Conservation (phyloP, 2,797 vertebrate species). For the Enteromius fasciolatus region DNA sequence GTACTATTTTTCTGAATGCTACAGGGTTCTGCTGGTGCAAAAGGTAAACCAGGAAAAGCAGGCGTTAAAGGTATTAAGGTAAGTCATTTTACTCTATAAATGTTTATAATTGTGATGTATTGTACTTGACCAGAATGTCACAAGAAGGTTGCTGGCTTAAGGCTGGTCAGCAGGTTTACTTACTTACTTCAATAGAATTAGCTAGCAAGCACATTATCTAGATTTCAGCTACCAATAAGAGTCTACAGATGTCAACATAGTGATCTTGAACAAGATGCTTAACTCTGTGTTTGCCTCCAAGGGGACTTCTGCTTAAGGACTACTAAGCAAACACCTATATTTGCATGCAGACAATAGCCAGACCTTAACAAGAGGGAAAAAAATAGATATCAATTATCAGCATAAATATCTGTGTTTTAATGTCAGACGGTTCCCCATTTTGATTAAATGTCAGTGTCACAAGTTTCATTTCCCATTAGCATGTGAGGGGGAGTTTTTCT, state of each 20-base stretch:
- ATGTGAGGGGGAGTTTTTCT: slow-evolving; percentile 1
- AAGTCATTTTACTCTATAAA: slow-evolving; percentile 38
- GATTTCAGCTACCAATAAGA: neutral
- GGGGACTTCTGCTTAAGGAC: neutral
- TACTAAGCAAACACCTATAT: neutral
- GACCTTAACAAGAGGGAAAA: neutral
- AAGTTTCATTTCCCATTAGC: neutral
- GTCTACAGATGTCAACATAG: neutral
- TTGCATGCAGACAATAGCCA: neutral
- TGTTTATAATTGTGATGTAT: neutral
- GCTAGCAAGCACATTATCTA: too few species aligned
- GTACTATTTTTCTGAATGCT: slow-evolving; percentile 42
- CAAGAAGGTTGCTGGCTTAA: neutral
- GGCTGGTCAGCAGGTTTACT: neutral
- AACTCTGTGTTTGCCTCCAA: neutral
- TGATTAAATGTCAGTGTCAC: slow-evolving; percentile 13
- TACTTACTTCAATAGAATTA: neutral
- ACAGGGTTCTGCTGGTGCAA: slow-evolving; percentile 69
- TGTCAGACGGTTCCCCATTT: slow-evolving; percentile 9
- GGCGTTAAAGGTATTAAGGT: slow-evolving; percentile 76
- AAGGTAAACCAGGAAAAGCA: slow-evolving; percentile 64
- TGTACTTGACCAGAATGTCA: neutral
- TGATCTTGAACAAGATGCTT: neutral
- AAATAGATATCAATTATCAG: neutral
- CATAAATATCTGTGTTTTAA: neutral